Conservation (phyloP, 2,888 invertebrate species). For the Noctua janthe region DNA sequence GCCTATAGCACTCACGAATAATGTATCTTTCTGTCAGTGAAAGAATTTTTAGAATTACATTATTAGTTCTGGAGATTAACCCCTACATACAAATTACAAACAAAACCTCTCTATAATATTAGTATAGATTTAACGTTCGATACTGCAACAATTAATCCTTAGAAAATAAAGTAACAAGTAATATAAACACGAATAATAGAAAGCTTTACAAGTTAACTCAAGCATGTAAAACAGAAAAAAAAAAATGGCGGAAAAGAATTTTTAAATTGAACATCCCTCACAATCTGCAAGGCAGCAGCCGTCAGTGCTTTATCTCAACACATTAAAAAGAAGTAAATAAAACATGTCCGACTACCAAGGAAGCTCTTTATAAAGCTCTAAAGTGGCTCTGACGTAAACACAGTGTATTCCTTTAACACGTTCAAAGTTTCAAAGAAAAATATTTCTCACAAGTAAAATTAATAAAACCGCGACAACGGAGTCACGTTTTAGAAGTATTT, state of each 20-base stretch:
- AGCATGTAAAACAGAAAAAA: slow-evolving; percentile 12
- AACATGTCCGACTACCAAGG: slow-evolving; percentile 40
- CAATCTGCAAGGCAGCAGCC: slow-evolving; percentile 44
- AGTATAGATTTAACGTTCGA: background rate
- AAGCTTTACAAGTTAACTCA: background rate
- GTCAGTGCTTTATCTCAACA: slow-evolving; percentile 41
- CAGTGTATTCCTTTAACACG: slow-evolving; percentile 47
- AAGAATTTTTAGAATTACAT: too few species aligned
- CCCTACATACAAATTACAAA: too few species aligned
- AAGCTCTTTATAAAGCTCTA: slow-evolving; percentile 54
- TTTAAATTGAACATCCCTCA: slow-evolving; percentile 37
- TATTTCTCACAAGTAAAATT: slow-evolving; percentile 62
- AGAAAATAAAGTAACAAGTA: background rate
- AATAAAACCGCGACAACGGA: slow-evolving; percentile 68
- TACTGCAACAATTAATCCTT: background rate
- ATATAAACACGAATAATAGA: slow-evolving; percentile 9
- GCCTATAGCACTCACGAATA: too few species aligned
- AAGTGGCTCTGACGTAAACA: slow-evolving; percentile 56
- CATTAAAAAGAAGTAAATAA: slow-evolving; percentile 37
- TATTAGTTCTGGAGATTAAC: too few species aligned
- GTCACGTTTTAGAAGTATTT: slow-evolving; percentile 76
- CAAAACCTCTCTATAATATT: too few species aligned
- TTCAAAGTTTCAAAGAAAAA: slow-evolving; percentile 58
- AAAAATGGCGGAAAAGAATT: slow-evolving; percentile 27
- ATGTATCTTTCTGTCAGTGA: too few species aligned